Conservation (phyloP, 1,140 invertebrate genomes). For the Subanguina moxae region DNA sequence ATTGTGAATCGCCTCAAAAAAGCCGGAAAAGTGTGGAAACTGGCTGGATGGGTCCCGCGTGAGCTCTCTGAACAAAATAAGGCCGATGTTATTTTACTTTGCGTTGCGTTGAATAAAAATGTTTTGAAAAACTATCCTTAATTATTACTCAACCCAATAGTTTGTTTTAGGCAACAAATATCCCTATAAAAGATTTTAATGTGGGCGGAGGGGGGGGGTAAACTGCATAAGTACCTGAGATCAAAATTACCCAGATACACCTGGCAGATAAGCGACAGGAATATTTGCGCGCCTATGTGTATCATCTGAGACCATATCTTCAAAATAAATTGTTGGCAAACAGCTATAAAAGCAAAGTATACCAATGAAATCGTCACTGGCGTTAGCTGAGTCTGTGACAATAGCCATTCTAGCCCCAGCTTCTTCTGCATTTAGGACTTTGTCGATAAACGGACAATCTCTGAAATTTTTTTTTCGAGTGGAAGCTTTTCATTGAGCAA, state of each 20-base stretch:
- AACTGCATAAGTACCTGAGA: background rate
- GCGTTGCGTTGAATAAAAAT: too few relatives aligned
- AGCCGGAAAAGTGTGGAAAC: too few relatives aligned
- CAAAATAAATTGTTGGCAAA: background rate
- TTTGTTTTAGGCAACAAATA: too few relatives aligned
- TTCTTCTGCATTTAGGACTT: slow-evolving; percentile 43
- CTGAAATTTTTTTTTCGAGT: slow-evolving; percentile 35
- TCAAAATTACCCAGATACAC: slow-evolving; percentile 43
- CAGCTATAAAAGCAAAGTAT: slow-evolving; percentile 6
- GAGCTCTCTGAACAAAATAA: too few relatives aligned
- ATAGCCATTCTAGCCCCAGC: slow-evolving; percentile 46
- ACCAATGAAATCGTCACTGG: slow-evolving; percentile 48
- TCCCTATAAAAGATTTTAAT: background rate
- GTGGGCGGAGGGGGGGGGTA: background rate
- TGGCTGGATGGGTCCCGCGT: too few relatives aligned
- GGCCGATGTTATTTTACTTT: too few relatives aligned
- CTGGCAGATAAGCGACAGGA: slow-evolving; percentile 48
- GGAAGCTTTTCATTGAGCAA: background rate
- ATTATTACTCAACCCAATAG: too few relatives aligned
- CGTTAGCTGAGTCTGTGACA: slow-evolving; percentile 45
- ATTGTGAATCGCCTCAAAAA: too few relatives aligned
- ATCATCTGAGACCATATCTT: slow-evolving; percentile 49
- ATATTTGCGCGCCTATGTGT: slow-evolving; percentile 36
- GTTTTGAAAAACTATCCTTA: too few relatives aligned
- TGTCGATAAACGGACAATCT: slow-evolving; percentile 50